phyloP scores from a whole-genome alignment of 1,140 invertebrate species.

The Xylocopa sonorina region DNA sequence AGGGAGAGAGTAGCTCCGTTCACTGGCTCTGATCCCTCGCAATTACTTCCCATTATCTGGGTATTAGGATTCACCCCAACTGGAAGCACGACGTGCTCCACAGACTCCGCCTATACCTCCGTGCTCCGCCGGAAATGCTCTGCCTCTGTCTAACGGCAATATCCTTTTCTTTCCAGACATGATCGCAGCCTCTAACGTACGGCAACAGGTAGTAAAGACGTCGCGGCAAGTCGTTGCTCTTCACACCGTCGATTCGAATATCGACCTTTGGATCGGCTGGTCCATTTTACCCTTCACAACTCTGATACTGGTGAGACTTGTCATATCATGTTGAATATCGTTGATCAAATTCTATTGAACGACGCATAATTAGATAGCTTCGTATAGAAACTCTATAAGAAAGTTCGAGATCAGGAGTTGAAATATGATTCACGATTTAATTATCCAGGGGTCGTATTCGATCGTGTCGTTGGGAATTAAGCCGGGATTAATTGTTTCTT shows the following conservation, averaged over 20 bases:
- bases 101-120: constrained; percentile 69
- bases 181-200: constrained; percentile 41
- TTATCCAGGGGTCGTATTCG: background rate
- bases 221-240: constrained; percentile 14
- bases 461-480: background rate
- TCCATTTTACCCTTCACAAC: background rate
- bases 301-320: no score
- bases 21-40: constrained; percentile 78
- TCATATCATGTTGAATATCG: background rate
- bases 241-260: background rate
- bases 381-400: background rate
- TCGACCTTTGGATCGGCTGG: background rate
- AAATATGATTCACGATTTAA: constrained; percentile 15
- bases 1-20: constrained; percentile 72
- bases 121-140: constrained; percentile 42
- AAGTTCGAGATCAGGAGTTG: background rate
- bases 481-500: constrained; percentile 30
- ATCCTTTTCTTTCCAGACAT: constrained; percentile 42
- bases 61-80: constrained; percentile 82
- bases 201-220: constrained; percentile 62
- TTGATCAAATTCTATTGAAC: background rate
- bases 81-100: constrained; percentile 76
- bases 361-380: background rate
- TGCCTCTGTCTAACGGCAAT: constrained; percentile 3
- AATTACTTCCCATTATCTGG: constrained; percentile 83